phyloP scores from a whole-genome alignment of 2,113 vertebrate genomes.

The Pseudonaja textilis region DNA sequence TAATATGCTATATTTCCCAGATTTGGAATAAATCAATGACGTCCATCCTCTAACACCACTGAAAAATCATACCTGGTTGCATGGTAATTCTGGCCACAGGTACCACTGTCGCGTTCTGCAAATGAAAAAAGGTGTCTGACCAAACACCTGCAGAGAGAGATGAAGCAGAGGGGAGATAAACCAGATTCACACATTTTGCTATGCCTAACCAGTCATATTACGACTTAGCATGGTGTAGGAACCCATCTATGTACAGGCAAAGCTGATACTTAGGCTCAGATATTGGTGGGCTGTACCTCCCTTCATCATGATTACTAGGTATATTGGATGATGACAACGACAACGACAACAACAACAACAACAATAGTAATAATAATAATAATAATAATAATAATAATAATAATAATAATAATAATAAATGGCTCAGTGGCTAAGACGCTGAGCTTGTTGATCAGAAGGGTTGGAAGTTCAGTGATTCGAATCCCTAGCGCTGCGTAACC shows the following conservation, averaged over 20 bases:
- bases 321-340: neutral
- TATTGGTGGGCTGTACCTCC: neutral
- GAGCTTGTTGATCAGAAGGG: too few species aligned
- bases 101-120: conserved; percentile 57
- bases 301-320: neutral
- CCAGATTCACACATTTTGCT: neutral
- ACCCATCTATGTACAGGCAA: neutral
- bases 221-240: neutral
- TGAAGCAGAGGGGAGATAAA: neutral
- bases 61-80: conserved; percentile 46
- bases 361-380: accelerated
- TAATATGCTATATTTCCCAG: neutral
- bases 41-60: neutral
- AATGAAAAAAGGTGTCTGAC: conserved; percentile 71
- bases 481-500: too few species aligned
- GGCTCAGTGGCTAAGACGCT: too few species aligned
- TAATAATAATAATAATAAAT: too few species aligned
- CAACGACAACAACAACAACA: too few species aligned
- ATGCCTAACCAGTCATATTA: neutral
- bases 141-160: conserved; percentile 66
- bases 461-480: too few species aligned
- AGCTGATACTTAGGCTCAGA: neutral
- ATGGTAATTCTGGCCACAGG: conserved; percentile 71
- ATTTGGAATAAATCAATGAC: neutral
- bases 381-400: too few species aligned